These are phyloP conservation scores for Phalanger gymnotis DNA, from an alignment of 2,797 vertebrate genomes.

Conservation along the genomic window DNA sequence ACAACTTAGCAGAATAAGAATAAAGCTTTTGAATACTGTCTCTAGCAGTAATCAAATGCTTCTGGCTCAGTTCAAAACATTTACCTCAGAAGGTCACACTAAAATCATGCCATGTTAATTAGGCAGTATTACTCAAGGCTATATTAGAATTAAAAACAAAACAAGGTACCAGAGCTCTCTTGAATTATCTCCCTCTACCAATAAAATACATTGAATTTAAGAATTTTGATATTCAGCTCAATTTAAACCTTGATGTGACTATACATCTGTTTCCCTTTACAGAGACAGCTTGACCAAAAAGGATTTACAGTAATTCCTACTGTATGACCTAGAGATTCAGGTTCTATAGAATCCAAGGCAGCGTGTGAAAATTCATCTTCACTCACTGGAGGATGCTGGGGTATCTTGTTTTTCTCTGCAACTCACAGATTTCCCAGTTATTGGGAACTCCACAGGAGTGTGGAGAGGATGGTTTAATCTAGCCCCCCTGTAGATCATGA, in stretches of 20 bases:
- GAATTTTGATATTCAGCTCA: not conserved
- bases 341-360: not conserved
- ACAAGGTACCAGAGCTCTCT: not conserved
- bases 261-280: not conserved
- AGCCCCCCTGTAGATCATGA: not conserved
- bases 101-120: not conserved
- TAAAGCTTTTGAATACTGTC: not conserved
- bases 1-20: not conserved
- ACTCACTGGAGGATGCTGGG: not conserved
- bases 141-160: not conserved
- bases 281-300: not conserved
- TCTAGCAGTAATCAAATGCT: constrained; percentile 14
- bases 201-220: not conserved
- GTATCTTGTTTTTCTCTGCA: not conserved
- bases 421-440: not conserved
- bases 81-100: not conserved
- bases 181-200: not conserved
- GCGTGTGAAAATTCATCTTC: constrained; percentile 37
- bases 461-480: not conserved
- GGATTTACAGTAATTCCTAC: not conserved
- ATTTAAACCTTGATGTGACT: not conserved
- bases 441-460: not conserved
- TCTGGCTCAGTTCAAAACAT: not conserved
- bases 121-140: not conserved
- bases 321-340: not conserved